These are phyloP conservation scores for Xestoiulus laeticollis DNA, from an alignment of 2,888 invertebrate species.

Conservation along the genomic window DNA sequence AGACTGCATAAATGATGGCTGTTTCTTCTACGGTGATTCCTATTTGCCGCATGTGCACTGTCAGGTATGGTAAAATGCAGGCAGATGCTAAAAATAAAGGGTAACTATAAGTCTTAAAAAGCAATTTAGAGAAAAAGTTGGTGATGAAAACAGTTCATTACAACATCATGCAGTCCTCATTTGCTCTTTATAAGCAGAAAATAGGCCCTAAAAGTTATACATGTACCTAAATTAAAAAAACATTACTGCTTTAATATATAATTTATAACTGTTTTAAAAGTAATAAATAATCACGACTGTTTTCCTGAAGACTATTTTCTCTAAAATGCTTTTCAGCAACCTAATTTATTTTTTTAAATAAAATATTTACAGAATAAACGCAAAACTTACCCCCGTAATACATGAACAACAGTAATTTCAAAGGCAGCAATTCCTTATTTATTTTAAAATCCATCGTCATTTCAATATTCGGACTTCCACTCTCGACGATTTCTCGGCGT, in stretches of 20 bases:
- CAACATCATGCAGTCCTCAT: no score
- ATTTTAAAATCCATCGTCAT: slow-evolving; percentile 16
- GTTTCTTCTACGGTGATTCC: slow-evolving; percentile 87
- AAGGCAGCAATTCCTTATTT: neutral
- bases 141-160: no score
- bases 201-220: no score
- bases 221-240: no score
- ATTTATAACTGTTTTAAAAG: no score
- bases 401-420: slow-evolving; percentile 35
- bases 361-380: neutral
- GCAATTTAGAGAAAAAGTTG: neutral
- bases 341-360: neutral
- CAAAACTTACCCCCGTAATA: slow-evolving; percentile 48
- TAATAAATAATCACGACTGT: no score
- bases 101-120: no score
- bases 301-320: no score
- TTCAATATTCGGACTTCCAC: neutral
- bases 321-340: no score
- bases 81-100: slow-evolving; percentile 76
- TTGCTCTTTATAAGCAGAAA: no score
- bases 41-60: slow-evolving; percentile 90
- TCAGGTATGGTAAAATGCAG: slow-evolving; percentile 83
- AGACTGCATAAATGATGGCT: slow-evolving; percentile 83
- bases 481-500: neutral
- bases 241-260: no score